Conservation (phyloP, 2,888 invertebrate genomes). For the Selenia dentaria region DNA sequence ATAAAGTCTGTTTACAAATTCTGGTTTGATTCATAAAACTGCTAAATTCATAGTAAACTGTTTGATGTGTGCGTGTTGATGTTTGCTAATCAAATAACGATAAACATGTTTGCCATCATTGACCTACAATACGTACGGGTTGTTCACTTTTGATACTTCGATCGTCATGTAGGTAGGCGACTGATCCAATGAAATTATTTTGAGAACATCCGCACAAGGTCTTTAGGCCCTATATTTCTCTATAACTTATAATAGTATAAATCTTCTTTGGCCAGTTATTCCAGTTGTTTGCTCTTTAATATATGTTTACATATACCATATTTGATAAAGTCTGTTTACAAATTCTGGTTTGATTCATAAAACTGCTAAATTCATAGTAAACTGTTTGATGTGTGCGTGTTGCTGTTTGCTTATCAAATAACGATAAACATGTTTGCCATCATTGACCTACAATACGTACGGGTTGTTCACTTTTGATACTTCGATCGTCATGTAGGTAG, state of each 20-base stretch:
- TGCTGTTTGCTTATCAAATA: background rate
- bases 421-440: background rate
- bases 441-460: background rate
- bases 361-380: background rate
- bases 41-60: background rate
- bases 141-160: too few species aligned
- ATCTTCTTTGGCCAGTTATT: too few species aligned
- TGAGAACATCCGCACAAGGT: too few species aligned
- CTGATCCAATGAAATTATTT: too few species aligned
- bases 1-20: background rate
- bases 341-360: background rate
- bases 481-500: too few species aligned
- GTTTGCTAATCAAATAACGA: background rate
- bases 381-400: constrained; percentile 1
- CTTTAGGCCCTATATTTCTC: too few species aligned
- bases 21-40: background rate
- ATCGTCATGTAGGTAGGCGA: too few species aligned
- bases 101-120: background rate
- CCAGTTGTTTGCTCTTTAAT: too few species aligned
- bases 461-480: too few species aligned
- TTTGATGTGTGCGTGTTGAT: background rate
- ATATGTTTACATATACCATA: background rate
- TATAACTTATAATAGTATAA: too few species aligned
- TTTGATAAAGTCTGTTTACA: constrained; percentile 1
- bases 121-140: background rate